Evolutionary conservation across 35 echinoderm and acorn worm species (phyloP).

Genomic region (Strongylocentrotus purpuratus): DNA sequence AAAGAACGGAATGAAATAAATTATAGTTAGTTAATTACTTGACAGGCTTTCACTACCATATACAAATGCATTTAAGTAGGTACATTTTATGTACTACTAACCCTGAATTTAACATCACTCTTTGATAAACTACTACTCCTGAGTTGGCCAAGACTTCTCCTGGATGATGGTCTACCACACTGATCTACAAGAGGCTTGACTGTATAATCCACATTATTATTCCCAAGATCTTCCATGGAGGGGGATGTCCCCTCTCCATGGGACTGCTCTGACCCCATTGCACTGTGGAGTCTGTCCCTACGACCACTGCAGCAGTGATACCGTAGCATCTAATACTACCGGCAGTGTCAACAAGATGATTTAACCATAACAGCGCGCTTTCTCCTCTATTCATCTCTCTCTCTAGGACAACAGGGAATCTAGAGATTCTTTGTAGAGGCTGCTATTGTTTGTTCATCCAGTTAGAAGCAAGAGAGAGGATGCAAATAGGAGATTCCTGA

Average conservation of each 20-base stretch:
- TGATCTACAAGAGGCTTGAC: background rate
- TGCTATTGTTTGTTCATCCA: background rate
- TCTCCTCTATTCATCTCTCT: background rate
- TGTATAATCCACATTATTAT: background rate
- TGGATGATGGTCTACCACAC: background rate
- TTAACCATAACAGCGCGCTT: background rate
- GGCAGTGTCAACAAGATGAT: conserved; percentile 26
- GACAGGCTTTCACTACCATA: too few species aligned
- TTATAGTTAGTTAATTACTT: too few species aligned
- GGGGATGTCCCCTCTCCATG: background rate
- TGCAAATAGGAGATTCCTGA: background rate
- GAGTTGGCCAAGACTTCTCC: background rate
- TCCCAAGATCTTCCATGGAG: background rate
- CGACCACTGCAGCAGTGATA: background rate
- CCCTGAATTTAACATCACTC: conserved; percentile 46
- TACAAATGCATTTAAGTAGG: too few species aligned
- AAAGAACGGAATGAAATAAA: too few species aligned
- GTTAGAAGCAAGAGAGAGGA: conserved; percentile 18
- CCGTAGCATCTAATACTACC: background rate
- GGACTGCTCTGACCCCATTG: conserved; percentile 36
- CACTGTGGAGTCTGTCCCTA: background rate
- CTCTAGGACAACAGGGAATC: background rate
- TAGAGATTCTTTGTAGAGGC: background rate
- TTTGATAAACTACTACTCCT: conserved; percentile 30
- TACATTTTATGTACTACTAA: background rate